Evolutionary conservation across 2,888 invertebrate species (phyloP), one percentile per base, ranked within the genome.

Genomic region (Flexamia atlantica): DNA sequence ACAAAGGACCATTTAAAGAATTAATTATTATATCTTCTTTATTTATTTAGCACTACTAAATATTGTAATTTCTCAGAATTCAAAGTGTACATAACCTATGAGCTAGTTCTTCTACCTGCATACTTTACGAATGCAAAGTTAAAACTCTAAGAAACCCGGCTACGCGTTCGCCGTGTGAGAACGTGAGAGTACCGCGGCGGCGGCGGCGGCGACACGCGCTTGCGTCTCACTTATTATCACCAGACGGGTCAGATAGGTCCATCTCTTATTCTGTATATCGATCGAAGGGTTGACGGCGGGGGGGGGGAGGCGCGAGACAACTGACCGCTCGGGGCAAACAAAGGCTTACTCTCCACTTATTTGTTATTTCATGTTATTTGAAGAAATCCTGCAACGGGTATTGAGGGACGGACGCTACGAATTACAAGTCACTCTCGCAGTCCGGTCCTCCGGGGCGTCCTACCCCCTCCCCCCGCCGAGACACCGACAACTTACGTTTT

Each of bases 281-380:
- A 79, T 79, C 79, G 42, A 42, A 40, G 81, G 68, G 64, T 81
- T 42, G 81, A 42, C 50, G 50, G 72, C 9, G 32, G 30, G 82
- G 36, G 74, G 74, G 32, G 72, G 74, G 23, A 60, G 72, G 57
- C 10, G 57, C 74, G 57, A 74, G 82, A 74, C 82, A 50, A 36
- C 84, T 82, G 70, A 79, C 82, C 82, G 79, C 82, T 32, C 50
- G 64, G 53, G 79, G 46, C 84, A 82, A 84, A 84, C 82, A 84
- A 84, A 82, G 84, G 79, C 76, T 82, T 82, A 82, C 84, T 83
- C 83, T 68, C 68, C 82, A 82, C 84, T 84, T 84, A 84, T 84
- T 84, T 84, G 84, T 81, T 82, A 84, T 84, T 84, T 84, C 84
- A 82, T 83, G 82, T 83, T 83, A 83, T 84, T 84, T 84, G 82